Conservation (phyloP, 2,797 vertebrate species). For the Lutra lutra region DNA sequence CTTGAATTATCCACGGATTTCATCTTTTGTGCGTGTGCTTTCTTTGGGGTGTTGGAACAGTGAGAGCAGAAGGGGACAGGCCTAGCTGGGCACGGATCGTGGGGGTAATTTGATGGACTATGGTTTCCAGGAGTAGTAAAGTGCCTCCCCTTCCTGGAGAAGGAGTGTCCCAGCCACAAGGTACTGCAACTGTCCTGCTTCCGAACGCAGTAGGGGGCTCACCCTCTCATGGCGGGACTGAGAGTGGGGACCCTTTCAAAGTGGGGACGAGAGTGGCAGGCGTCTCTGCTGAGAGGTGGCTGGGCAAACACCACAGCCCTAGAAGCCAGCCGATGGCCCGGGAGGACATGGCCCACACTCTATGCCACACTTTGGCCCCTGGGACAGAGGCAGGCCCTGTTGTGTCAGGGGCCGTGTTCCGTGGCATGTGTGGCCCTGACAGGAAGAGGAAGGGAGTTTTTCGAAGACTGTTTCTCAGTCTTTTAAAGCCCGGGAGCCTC, state of each 20-base stretch:
- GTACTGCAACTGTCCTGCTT: neutral
- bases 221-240: neutral
- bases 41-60: neutral
- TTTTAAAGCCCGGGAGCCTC: neutral
- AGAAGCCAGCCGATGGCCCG: neutral
- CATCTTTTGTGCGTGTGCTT: neutral
- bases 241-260: neutral
- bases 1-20: neutral
- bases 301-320: neutral
- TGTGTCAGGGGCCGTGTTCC: accelerated
- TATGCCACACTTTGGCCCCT: accelerated
- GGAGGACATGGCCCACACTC: neutral
- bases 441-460: neutral
- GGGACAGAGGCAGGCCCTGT: neutral
- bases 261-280: neutral
- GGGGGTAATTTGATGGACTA: neutral
- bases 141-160: neutral
- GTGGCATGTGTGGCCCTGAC: accelerated
- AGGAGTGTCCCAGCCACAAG: neutral
- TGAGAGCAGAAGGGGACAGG: neutral
- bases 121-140: neutral
- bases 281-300: neutral
- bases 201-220: neutral
- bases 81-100: neutral
- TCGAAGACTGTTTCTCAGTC: neutral